Conservation (phyloP, 1,140 invertebrate genomes). For the Atta cephalotes region DNA sequence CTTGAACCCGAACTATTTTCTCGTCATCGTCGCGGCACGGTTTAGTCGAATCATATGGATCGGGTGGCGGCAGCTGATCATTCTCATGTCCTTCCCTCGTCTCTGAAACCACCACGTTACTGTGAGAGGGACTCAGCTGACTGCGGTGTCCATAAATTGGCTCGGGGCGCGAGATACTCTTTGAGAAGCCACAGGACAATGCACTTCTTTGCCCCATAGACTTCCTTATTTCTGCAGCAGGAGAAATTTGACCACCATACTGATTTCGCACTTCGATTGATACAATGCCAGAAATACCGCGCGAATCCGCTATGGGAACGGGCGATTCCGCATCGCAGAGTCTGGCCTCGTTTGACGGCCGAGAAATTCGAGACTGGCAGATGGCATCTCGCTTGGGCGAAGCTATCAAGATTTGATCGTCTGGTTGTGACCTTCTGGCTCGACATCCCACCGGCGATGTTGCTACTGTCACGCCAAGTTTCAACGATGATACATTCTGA, state of each 20-base stretch:
- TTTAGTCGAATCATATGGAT: not conserved
- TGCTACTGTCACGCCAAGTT: not conserved
- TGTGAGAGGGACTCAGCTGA: conserved; percentile 10
- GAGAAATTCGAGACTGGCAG: conserved; percentile 68
- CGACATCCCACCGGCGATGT: not conserved
- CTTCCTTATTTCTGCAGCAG: not conserved
- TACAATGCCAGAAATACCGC: conserved; percentile 58
- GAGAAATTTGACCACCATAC: not conserved
- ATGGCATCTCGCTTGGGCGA: conserved; percentile 82
- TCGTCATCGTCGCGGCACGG: conserved; percentile 27
- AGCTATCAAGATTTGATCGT: conserved; percentile 84
- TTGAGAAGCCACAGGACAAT: not conserved
- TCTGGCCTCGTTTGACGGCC: conserved; percentile 66
- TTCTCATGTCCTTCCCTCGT: not conserved
- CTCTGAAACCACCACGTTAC: not conserved
- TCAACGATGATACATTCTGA: conserved; percentile 29
- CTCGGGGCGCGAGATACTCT: conserved; percentile 70
- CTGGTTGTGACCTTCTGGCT: conserved; percentile 77
- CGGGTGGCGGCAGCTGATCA: not conserved
- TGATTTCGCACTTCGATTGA: conserved; percentile 46
- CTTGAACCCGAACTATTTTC: conserved; percentile 35
- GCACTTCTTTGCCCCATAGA: not conserved
- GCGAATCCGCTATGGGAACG: conserved; percentile 77
- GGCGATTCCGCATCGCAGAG: conserved; percentile 75
- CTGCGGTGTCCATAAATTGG: conserved; percentile 70